phyloP scores from a whole-genome alignment of 2,888 invertebrate genomes.

The Apodemia duryi region DNA sequence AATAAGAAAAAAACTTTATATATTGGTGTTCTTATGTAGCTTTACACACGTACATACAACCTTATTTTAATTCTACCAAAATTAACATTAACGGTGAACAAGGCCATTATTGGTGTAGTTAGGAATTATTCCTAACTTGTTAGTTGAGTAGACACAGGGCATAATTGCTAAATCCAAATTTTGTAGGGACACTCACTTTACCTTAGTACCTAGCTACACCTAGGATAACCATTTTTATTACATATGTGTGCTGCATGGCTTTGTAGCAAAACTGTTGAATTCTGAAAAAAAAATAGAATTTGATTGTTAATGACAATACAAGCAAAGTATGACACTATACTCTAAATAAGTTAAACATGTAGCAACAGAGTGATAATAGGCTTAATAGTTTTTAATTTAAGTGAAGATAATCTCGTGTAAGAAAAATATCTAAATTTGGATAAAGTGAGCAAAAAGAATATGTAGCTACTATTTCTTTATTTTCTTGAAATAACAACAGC shows the following conservation, averaged over 20 bases:
- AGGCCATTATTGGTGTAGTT: background rate
- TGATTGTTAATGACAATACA: no score
- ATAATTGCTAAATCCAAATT: background rate
- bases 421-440: no score
- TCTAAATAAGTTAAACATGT: no score
- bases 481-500: no score
- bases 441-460: no score
- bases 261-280: constrained; percentile 6
- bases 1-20: background rate
- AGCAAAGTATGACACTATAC: no score
- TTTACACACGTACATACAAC: background rate
- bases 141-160: background rate
- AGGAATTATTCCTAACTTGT: background rate
- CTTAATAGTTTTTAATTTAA: no score
- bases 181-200: background rate
- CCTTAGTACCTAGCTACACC: background rate
- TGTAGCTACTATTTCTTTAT: no score
- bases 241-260: background rate
- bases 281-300: background rate
- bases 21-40: background rate
- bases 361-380: no score
- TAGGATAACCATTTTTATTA: background rate
- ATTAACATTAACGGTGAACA: background rate
- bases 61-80: background rate
- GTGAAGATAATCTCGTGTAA: no score